Conservation (phyloP, 2,797 vertebrate genomes). For the Ptychobarbus kaznakovi region DNA sequence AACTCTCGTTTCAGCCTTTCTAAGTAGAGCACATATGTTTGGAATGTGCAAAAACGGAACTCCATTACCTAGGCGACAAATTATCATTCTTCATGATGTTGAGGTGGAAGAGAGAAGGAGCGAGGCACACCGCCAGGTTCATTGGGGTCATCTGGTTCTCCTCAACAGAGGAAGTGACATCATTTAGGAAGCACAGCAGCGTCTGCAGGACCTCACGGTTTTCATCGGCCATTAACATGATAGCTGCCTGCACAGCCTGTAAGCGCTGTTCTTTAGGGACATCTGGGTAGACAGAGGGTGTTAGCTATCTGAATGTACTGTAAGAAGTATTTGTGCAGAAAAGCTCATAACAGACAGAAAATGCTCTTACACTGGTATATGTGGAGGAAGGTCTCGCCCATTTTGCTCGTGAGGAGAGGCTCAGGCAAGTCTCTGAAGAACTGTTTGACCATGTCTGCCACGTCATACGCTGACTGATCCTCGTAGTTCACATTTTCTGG, state of each 20-base stretch:
- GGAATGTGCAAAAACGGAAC: neutral
- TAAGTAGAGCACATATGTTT: neutral
- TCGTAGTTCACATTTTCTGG: constrained; percentile 92
- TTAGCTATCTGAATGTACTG: neutral
- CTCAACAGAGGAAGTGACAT: constrained; percentile 88
- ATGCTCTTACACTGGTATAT: constrained; percentile 93
- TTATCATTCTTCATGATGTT: constrained; percentile 95
- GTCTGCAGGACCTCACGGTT: constrained; percentile 95
- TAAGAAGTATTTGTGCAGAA: constrained; percentile 14
- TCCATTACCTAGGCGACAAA: constrained; percentile 85
- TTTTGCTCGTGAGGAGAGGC: constrained; percentile 94
- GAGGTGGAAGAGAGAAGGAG: constrained; percentile 97
- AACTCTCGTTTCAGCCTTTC: neutral
- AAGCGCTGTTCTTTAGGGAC: constrained; percentile 95
- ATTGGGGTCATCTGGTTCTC: constrained; percentile 99
- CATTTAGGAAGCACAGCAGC: constrained; percentile 92
- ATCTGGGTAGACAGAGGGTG: constrained; percentile 73
- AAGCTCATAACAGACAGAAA: neutral
- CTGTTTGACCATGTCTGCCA: constrained; percentile 98
- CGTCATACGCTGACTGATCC: constrained; percentile 95
- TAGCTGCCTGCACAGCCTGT: constrained; percentile 91
- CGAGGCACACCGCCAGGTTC: constrained; percentile 97
- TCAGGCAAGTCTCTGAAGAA: constrained; percentile 97
- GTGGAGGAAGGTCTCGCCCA: constrained; percentile 97
- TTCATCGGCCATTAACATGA: constrained; percentile 96